Base-by-base conservation (phyloP, 1,140 invertebrate species). In the Sarcophaga bullata region DNA sequence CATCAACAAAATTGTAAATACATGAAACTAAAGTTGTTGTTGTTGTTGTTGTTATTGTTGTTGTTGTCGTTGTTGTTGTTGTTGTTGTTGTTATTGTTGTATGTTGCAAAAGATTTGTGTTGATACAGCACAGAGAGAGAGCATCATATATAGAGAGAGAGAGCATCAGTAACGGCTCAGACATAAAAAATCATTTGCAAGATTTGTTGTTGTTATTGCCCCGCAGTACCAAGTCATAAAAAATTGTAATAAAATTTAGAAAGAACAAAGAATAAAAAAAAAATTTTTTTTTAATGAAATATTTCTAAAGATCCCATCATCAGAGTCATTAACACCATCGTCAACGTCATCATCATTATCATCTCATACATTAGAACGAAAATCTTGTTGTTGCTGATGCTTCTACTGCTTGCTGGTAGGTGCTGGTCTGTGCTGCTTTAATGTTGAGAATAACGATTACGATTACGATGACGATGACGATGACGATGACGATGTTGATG, bases 291-390 rank as follows among this genome's bases (percentile, higher is more conserved):
- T 37, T 19, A 68, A 68, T 68, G 62, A 68, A 68, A 68, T 68
- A 68, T 68, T 68, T 68, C 62, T 68, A 68, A 68, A 68, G 62
- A 68, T 68, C 62, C 73, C 73, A 76, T 78, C 75, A 52, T 50
- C 75, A 25, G 48, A 52, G 19, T 78, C 48, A 50, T 50, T 52
- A 50, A 78, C 75, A 78, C 62, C 62, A 68, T 37, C 25, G 25
- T 37, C 1, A 37, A 37, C 25, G 25, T 37, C 25, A 37, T 37
- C 25, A 4, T 37, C 25, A 37, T 37, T 4, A 68, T 19, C 8
- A n/a, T 19, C 9, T 68, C n/a, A 52, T 10, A 52, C 13, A 52
- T 52, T 52, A 9, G 13, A 13, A 13, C 1, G 13, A 50, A 6
- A 10, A 10, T 52, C 9, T 52, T 52, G 13, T 37, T 37, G 25